These are phyloP conservation scores for Molossus alvarezi DNA, from an alignment of 2,797 vertebrate species.

Conservation along the genomic window DNA sequence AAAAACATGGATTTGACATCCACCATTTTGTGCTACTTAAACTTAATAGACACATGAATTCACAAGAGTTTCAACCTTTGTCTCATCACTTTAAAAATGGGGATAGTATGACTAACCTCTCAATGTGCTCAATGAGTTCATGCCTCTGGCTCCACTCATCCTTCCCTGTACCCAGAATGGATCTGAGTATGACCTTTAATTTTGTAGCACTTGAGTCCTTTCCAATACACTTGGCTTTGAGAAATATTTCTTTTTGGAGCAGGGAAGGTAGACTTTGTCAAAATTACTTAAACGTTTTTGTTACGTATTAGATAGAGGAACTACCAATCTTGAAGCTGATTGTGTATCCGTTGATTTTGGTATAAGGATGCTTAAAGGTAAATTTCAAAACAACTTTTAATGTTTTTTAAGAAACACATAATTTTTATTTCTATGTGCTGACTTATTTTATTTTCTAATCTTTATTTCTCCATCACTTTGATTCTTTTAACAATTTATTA, in stretches of 20 bases:
- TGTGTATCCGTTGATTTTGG: background rate
- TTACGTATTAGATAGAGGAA: background rate
- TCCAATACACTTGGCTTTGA: background rate
- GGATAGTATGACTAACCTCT: background rate
- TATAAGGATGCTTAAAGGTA: background rate
- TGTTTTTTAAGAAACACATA: background rate
- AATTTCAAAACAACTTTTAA: slow-evolving; percentile 19
- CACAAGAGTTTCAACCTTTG: background rate
- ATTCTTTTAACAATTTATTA: background rate
- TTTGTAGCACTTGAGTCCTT: background rate
- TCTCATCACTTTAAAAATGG: background rate
- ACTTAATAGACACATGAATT: slow-evolving; percentile 37
- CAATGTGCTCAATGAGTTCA: background rate
- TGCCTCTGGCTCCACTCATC: background rate
- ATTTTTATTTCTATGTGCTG: background rate
- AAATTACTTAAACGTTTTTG: background rate
- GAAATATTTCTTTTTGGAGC: background rate
- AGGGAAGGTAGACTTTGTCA: background rate
- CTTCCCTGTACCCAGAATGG: background rate
- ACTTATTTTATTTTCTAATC: background rate
- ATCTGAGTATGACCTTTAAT: background rate
- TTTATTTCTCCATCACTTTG: background rate
- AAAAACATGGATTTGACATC: slow-evolving; percentile 34
- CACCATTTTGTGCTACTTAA: background rate
- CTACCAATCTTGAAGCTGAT: background rate